phyloP scores from a whole-genome alignment of 2,797 vertebrate species.

The Neosilurus hyrtlii region DNA sequence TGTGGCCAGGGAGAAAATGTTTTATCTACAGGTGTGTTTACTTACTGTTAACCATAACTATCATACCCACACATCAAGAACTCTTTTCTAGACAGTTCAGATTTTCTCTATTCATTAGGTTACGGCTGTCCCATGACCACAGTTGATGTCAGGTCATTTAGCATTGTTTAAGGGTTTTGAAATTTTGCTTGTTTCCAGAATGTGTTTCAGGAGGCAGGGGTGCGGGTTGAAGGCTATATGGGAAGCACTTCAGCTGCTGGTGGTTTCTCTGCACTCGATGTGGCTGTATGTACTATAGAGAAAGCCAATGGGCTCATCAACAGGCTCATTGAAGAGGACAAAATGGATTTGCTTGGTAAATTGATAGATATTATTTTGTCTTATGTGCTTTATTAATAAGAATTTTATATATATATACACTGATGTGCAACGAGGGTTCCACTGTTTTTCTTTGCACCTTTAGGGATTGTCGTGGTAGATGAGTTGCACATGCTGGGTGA shows the following conservation, averaged over 20 bases:
- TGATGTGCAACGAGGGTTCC: not conserved
- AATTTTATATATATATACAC: no score
- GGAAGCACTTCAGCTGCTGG: constrained; percentile 84
- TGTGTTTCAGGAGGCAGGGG: constrained; percentile 88
- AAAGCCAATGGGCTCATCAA: constrained; percentile 94
- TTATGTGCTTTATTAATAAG: not conserved
- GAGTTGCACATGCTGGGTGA: constrained; percentile 97
- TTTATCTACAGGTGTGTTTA: constrained; percentile 94
- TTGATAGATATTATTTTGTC: not conserved
- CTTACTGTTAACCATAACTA: not conserved
- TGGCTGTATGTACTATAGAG: constrained; percentile 97
- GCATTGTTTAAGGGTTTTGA: not conserved
- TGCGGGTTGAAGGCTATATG: constrained; percentile 92
- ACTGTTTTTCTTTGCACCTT: not conserved
- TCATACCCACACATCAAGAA: not conserved
- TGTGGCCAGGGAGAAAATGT: constrained; percentile 96
- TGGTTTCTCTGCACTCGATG: constrained; percentile 81
- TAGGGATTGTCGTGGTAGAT: constrained; percentile 94
- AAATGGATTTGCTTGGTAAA: constrained; percentile 85
- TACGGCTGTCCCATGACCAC: no score
- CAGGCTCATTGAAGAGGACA: constrained; percentile 89
- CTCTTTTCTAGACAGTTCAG: not conserved
- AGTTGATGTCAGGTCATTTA: not conserved
- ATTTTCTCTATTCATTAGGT: no score
- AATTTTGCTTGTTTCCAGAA: constrained; percentile 66